phyloP scores from a whole-genome alignment of 2,797 vertebrate genomes.

The Falco novaeseelandiae region DNA sequence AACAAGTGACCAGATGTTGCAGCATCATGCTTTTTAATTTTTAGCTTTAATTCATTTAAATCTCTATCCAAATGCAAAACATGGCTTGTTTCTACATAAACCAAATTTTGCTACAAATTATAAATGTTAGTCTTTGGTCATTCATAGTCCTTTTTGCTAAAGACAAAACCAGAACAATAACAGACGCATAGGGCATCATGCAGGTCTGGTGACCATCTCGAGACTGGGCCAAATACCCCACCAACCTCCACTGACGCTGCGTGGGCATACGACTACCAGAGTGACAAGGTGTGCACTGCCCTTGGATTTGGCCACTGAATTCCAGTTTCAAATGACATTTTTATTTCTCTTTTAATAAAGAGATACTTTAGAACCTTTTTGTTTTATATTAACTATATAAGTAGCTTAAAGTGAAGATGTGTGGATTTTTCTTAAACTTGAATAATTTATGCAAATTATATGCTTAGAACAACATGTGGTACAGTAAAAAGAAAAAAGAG shows the following conservation, averaged over 20 bases:
- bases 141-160: constrained; percentile 75
- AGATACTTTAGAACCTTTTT: constrained; percentile 66
- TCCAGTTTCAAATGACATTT: constrained; percentile 73
- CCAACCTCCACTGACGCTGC: constrained; percentile 33
- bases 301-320: constrained; percentile 71
- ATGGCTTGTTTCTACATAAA: constrained; percentile 92
- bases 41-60: constrained; percentile 88
- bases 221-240: constrained; percentile 60
- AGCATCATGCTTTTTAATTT: constrained; percentile 82
- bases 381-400: constrained; percentile 78
- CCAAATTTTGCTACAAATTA: constrained; percentile 87
- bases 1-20: constrained; percentile 81
- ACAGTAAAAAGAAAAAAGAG: constrained; percentile 74
- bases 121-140: constrained; percentile 81
- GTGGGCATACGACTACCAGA: constrained; percentile 40
- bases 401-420: constrained; percentile 76
- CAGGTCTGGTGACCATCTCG: constrained; percentile 45
- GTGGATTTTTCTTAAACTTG: constrained; percentile 75
- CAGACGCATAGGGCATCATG: constrained; percentile 51
- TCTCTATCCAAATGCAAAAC: constrained; percentile 89
- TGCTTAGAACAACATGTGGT: constrained; percentile 77
- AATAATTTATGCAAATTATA: constrained; percentile 77
- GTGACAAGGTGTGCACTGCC: constrained; percentile 44
- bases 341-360: constrained; percentile 75
- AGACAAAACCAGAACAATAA: constrained; percentile 56